Evolutionary conservation across 2,888 invertebrate species (phyloP), one percentile per base, ranked within the genome.

Genomic region (Hymenopus coronatus): DNA sequence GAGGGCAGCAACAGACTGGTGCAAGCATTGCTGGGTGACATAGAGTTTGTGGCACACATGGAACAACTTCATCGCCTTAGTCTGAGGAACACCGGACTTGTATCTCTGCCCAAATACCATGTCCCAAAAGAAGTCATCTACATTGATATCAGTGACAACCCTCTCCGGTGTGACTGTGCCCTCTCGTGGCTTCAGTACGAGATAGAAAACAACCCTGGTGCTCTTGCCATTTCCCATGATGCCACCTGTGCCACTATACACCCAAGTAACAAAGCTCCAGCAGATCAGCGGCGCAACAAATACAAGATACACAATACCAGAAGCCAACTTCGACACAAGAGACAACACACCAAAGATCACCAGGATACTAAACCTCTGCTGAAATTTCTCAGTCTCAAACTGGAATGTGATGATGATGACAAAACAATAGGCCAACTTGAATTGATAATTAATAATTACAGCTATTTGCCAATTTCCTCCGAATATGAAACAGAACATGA

Each of bases 121-220:
- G 81, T 89, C 14, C 90, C 90, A 70, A 54, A 86, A 9, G 27
- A 27, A 28, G 28, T 30, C n/a, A 12, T 83, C 54, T n/a, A 14
- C 9, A 82, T 90, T 2, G 85, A 88, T 82, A 85, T 90, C 70
- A 88, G 87, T 30, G 25, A 89, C 15, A 90, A 90, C 83, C 88
- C 87, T 3, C 83, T 90, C 33, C 88, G 82, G 33, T 90, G 90
- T 82, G 88, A 89, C 85, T 90, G 90, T 82, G 40, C 30, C 25
- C 84, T 90, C 27, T 27, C 70, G 14, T 90, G 90, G 90, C 87
- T 90, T n/a, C 70, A 28, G 28, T 20, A 85, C 25, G 25, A 87
- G 82, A 30, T 88, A 6, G 40, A 82, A 27, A 83, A 86, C 82
- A n/a, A 83, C n/a, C 81, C 84, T 12, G 40, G 82, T 27, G 86